Evolutionary conservation across 2,888 invertebrate species (phyloP).

Genomic region (Trichopoda pennipes): DNA sequence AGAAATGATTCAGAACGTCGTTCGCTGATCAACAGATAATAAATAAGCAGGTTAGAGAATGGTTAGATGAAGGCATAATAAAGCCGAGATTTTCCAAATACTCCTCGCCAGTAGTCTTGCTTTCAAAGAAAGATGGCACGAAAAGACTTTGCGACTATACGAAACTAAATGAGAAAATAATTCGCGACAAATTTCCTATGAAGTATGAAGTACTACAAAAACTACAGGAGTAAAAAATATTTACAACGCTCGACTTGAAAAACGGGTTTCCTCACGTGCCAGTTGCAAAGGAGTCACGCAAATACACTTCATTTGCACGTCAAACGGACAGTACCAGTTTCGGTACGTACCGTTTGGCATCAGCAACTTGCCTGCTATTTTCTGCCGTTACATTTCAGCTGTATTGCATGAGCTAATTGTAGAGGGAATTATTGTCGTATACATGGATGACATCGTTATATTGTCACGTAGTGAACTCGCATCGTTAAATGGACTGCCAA

Average conservation of each 20-base stretch:
- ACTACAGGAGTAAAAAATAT: neutral
- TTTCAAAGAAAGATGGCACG: neutral
- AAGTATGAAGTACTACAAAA: neutral
- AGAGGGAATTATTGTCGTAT: conserved; percentile 38
- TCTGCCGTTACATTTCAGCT: conserved; percentile 58
- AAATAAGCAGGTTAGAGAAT: neutral
- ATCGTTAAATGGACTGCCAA: conserved; percentile 67
- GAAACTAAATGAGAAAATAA: no score
- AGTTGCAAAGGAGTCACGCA: neutral
- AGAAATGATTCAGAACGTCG: neutral
- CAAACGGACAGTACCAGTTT: neutral
- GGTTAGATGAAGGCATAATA: neutral
- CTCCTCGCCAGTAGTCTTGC: neutral
- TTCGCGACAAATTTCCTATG: no score
- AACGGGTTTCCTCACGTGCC: neutral
- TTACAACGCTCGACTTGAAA: neutral
- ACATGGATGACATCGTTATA: conserved; percentile 67
- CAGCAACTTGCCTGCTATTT: conserved; percentile 59
- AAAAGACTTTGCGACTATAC: no score
- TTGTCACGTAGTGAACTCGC: conserved; percentile 37
- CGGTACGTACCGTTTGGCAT: no score
- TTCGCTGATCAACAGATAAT: neutral
- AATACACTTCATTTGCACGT: neutral
- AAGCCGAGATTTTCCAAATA: neutral
- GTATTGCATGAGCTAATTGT: conserved; percentile 56